Conservation (phyloP, 2,888 invertebrate genomes). For the Pasiphila rectangulata region DNA sequence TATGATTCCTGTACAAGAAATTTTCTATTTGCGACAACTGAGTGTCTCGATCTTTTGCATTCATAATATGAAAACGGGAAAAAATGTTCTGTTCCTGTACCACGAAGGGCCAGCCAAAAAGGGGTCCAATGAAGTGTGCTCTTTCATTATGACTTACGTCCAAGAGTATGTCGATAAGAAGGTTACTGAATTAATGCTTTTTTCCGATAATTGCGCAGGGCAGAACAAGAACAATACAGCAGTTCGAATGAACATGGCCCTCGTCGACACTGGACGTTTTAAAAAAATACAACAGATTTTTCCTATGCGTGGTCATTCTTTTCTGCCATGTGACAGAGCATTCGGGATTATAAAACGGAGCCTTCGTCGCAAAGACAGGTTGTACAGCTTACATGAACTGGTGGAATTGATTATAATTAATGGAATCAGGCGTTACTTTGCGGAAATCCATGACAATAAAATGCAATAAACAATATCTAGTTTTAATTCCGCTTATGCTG, state of each 20-base stretch:
- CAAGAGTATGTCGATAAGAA: constrained; percentile 10
- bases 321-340: too few relatives aligned
- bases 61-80: constrained; percentile 12
- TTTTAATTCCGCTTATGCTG: too few relatives aligned
- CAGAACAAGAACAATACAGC: constrained; percentile 12
- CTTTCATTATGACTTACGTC: constrained; percentile 12
- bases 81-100: constrained; percentile 7
- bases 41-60: constrained; percentile 7
- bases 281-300: too few relatives aligned
- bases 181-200: constrained; percentile 6
- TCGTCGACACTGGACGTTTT: too few relatives aligned
- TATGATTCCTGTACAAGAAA: constrained; percentile 21
- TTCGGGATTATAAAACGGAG: too few relatives aligned
- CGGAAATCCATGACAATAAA: too few relatives aligned
- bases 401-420: too few relatives aligned
- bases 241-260: too few relatives aligned
- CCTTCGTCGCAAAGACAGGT: background rate
- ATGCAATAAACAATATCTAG: too few relatives aligned
- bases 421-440: too few relatives aligned
- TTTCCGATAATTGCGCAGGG: constrained; percentile 13
- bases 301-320: too few relatives aligned
- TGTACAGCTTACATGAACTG: background rate
- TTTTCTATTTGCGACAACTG: constrained; percentile 16
- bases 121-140: constrained; percentile 17
- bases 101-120: background rate